A percentile compares a stretch with the other conserved stretches of the same genome.
phyloP scores from a whole-genome alignment of 2,888 invertebrate species.

The Adelognathus sp. region DNA sequence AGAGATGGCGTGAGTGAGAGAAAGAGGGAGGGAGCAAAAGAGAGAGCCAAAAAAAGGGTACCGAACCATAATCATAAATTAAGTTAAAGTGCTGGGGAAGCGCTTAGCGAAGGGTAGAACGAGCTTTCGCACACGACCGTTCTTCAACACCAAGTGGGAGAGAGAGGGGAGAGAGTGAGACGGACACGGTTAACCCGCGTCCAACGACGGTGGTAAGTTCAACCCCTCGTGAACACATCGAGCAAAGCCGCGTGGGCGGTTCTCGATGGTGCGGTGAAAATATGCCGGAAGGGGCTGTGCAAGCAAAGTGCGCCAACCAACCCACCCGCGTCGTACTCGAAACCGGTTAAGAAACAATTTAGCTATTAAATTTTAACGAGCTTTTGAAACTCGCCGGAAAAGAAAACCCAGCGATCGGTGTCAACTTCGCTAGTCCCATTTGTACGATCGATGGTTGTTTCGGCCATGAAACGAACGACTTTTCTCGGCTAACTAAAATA shows the following conservation, averaged over 20 bases:
- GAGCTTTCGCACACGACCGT: conserved; percentile 48
- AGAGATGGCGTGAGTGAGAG: conserved; percentile 31
- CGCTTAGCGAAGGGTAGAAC: conserved; percentile 65
- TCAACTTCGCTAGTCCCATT: conserved; percentile 41
- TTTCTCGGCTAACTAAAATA: not conserved
- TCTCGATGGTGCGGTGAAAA: conserved; percentile 57
- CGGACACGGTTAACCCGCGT: conserved; percentile 63
- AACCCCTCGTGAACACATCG: conserved; percentile 64
- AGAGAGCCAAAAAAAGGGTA: conserved; percentile 56
- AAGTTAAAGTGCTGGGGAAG: conserved; percentile 74
- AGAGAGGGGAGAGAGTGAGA: conserved; percentile 31
- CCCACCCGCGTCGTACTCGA: conserved; percentile 20
- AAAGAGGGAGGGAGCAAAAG: conserved; percentile 37
- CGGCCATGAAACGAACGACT: not conserved
- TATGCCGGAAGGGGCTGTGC: conserved; percentile 54
- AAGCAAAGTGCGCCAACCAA: not conserved
- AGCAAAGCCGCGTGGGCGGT: conserved; percentile 24
- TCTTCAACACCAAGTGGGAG: conserved; percentile 7
- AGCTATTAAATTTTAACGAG: conserved; percentile 62
- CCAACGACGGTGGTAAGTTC: conserved; percentile 60
- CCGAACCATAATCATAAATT: conserved; percentile 75
- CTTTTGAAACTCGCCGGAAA: conserved; percentile 59
- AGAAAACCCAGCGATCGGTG: conserved; percentile 27
- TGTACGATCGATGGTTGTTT: conserved; percentile 29
- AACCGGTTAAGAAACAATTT: conserved; percentile 56